Conservation (phyloP, 2,888 invertebrate genomes). For the Notocelia uddmanniana region DNA sequence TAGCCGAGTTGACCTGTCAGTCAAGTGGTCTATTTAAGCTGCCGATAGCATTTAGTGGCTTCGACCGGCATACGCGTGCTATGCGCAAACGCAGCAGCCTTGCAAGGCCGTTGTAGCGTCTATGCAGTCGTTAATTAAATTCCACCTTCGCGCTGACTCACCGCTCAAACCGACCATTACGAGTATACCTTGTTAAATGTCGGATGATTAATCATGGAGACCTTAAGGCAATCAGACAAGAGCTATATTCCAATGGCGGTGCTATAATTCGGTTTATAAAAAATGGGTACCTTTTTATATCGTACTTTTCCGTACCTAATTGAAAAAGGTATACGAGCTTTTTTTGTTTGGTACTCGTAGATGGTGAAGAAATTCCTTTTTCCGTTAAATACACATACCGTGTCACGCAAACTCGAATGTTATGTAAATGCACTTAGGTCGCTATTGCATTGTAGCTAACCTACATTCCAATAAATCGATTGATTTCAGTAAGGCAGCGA, state of each 20-base stretch:
- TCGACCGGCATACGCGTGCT: conserved; percentile 58
- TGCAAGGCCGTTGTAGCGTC: conserved; percentile 83
- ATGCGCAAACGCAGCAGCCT: conserved; percentile 74
- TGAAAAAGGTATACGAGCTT: background rate
- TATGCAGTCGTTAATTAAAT: conserved; percentile 80
- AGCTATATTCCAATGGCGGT: background rate
- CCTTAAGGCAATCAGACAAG: conserved; percentile 2
- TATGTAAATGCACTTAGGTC: background rate
- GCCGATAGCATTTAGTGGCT: conserved; percentile 21
- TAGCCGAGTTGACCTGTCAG: conserved; percentile 17
- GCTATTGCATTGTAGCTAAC: background rate
- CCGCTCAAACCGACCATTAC: conserved; percentile 40
- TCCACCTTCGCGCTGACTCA: conserved; percentile 80
- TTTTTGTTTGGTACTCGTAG: background rate
- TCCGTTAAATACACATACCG: background rate
- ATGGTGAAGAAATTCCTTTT: background rate
- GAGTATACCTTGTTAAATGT: conserved; percentile 29
- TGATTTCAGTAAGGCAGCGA: conserved; percentile 27
- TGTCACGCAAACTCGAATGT: background rate
- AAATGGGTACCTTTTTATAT: conserved; percentile 4
- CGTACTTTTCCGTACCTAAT: background rate
- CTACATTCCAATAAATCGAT: conserved; percentile 1
- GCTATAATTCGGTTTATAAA: background rate
- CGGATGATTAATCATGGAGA: conserved; percentile 22
- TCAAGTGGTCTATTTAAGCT: conserved; percentile 3